Evolutionary conservation across 2,888 invertebrate species (phyloP).

Genomic region (Criorhina ranunculi): DNA sequence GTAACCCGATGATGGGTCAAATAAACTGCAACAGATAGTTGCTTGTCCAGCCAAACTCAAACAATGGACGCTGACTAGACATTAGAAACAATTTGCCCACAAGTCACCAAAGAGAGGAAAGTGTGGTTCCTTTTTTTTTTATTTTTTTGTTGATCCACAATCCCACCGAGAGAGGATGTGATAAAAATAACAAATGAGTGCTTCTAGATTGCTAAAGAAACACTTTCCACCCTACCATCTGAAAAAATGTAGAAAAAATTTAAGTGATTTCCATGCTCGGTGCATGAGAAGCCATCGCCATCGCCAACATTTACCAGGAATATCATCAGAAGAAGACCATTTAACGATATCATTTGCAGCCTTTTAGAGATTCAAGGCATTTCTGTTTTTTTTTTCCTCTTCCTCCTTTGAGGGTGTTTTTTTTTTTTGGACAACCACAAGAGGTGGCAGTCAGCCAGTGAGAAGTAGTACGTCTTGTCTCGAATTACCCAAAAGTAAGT

Average conservation of each 20-base stretch:
- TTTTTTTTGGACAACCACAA: not conserved
- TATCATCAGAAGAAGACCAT: constrained; percentile 9
- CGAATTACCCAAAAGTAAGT: constrained; percentile 19
- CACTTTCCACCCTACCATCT: not conserved
- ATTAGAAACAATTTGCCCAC: constrained; percentile 24
- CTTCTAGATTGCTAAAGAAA: constrained; percentile 22
- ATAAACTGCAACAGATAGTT: constrained; percentile 62
- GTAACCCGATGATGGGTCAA: constrained; percentile 10
- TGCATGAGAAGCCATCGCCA: not conserved
- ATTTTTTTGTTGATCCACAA: constrained; percentile 7
- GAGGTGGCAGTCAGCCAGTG: constrained; percentile 1
- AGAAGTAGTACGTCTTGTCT: constrained; percentile 24
- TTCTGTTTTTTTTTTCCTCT: not conserved
- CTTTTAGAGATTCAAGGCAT: constrained; percentile 34
- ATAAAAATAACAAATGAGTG: constrained; percentile 44
- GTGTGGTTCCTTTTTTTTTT: not conserved
- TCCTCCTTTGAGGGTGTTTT: not conserved
- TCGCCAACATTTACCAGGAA: constrained; percentile 1
- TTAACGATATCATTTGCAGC: constrained; percentile 33
- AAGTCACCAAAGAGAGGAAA: not conserved
- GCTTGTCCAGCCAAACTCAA: constrained; percentile 5
- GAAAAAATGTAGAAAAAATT: constrained; percentile 9
- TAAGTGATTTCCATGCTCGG: constrained; percentile 9
- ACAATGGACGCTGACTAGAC: constrained; percentile 24
- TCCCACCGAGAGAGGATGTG: constrained; percentile 1